Evolutionary conservation across 2,888 invertebrate species (phyloP), one percentile per base, ranked within the genome.

Genomic region (Loripinus fragilis): DNA sequence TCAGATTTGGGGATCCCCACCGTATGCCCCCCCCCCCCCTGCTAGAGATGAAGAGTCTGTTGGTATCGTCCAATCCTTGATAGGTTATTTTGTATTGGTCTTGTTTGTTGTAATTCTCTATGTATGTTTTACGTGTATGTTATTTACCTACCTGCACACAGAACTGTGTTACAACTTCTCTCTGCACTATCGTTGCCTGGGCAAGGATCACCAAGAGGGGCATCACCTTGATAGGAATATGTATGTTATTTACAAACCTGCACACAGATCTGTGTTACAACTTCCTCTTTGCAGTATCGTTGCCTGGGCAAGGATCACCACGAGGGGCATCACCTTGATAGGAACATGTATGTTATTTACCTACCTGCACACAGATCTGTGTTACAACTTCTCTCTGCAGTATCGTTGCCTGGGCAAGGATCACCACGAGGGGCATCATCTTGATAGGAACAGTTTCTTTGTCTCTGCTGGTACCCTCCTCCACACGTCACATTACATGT

Each of bases 401-500:
- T 25, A 17, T 25, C 1, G 0, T 33, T 23, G 17, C 55, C 70
- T 10, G 50, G 55, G 28, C 70, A 70, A 25, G 50, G 33, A 23
- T 55, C 23, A 15, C 70, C 70, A 23, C 33, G 7, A 10, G 70
- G 70, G 7, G 30, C 41, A 15, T 38, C 66, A 30, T 42, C 71
- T 33, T 33, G 64, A 60, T 48, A 83, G 20, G 65, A 33, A 45
- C 82, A 83, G 5, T 71, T 65, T 48, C 82, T 38, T 10, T 42
- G 45, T 33, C 82, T 66, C 15, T 48, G 64, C 71, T 73, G 70
- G 10, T 74, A 78, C 23, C 83, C 83, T 33, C 69, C 72, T 0
- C 83, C 80, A 67, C 83, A 83, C 0, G 83, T 71, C 30, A 28
- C 50, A 33, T 64, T 71, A 48, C 83, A 83, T 8, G 65, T 30